Evolutionary conservation across 2,888 invertebrate species (phyloP).

Genomic region (Stomorhina lunata): DNA sequence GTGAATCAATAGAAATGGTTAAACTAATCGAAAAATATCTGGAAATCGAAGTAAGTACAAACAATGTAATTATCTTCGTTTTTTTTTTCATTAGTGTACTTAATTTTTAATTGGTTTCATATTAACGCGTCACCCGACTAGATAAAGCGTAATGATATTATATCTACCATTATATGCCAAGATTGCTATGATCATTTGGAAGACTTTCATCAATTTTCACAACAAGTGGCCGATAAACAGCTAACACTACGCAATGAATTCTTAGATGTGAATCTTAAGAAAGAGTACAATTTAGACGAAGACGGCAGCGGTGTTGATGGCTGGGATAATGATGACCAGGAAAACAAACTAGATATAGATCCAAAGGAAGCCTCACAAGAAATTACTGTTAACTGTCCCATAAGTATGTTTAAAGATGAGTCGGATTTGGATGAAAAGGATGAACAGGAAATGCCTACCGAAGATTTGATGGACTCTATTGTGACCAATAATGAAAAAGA

Average conservation of each 20-base stretch:
- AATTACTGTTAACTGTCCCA: constrained; percentile 36
- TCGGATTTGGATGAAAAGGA: constrained; percentile 53
- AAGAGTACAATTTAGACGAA: constrained; percentile 43
- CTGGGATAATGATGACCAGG: constrained; percentile 16
- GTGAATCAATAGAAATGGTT: constrained; percentile 70
- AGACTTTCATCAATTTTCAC: constrained; percentile 66
- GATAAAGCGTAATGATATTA: constrained; percentile 66
- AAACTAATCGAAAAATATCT: constrained; percentile 73
- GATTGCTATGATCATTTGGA: constrained; percentile 67
- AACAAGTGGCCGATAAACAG: constrained; percentile 66
- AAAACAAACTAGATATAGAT: neutral
- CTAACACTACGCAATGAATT: constrained; percentile 66
- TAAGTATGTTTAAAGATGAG: constrained; percentile 55
- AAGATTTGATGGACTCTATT: constrained; percentile 33
- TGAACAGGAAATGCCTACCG: constrained; percentile 49
- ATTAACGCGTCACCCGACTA: constrained; percentile 13
- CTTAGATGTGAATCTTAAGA: constrained; percentile 64
- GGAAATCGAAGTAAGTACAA: constrained; percentile 71
- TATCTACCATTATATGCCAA: constrained; percentile 67
- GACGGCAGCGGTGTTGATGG: neutral
- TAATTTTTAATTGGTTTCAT: neutral
- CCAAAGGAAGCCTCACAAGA: constrained; percentile 2
- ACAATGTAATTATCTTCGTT: constrained; percentile 3
- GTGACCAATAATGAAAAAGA: constrained; percentile 44
- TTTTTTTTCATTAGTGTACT: neutral